Evolutionary conservation across 2,113 vertebrate genomes (phyloP), one percentile per base, ranked within the genome.

Genomic region (Smithornis capensis): DNA sequence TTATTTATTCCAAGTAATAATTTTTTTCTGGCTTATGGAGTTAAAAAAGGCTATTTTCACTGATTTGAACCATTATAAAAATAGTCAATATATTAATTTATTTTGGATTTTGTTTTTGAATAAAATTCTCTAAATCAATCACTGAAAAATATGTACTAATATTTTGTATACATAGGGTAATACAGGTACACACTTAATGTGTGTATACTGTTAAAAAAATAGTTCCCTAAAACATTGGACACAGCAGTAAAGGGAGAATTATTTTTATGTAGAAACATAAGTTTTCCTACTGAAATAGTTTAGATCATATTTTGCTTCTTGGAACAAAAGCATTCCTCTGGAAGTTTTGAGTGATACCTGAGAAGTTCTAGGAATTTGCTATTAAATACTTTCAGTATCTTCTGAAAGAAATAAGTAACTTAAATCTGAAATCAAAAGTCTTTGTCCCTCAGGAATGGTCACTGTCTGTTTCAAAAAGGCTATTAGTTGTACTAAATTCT

Each of bases 1-100:
- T 82, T 69, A 87, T 90, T 89, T 94, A 81, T 91, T 92, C 63
- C 70, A 89, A n/a, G 53, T 50, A 92, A 89, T 45, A 92, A 82
- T n/a, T 55, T 71, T 77, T 90, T 88, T 57, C 69, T 73, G 50
- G 12, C 6, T 80, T 89, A 82, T 47, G 18, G 38, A 93, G 29
- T 70, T 93, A 12, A 65, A 95, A 94, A 71, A 18, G 13, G 5
- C 12, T 88, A 23, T 27, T 89, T 94, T 93, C 90, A 27, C 47
- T 87, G 64, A 55, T 92, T 53, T 83, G 24, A 73, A 55, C 49
- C 19, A 65, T 87, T 87, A 50, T 53, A 76, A 92, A 95, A 91
- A 94, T 45, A 87, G 40, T 42, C 21, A 64, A 62, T 28, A 35
- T 65, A 75, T 45, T 60, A 3, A 89, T 84, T 92, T 80, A 62